Conservation (phyloP, 2,113 vertebrate species). For the Laticauda laticaudata region DNA sequence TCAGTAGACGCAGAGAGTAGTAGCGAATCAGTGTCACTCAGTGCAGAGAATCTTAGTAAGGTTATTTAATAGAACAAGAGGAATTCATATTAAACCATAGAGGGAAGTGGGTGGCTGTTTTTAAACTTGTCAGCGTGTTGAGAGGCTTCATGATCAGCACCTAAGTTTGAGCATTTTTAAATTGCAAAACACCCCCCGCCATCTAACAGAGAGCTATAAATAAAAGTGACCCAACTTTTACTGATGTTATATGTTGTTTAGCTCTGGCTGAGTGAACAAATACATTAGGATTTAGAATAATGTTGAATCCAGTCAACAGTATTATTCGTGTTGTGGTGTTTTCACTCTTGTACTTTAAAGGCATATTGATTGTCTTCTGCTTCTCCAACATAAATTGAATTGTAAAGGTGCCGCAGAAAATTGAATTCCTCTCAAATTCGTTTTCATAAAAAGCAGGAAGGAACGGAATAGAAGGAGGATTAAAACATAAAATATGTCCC, state of each 20-base stretch:
- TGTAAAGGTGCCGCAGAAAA: neutral
- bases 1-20: neutral
- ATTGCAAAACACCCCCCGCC: neutral
- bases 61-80: neutral
- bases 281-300: neutral
- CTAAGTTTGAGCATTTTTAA: neutral
- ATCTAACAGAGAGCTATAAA: neutral
- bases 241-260: neutral
- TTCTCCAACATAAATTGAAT: neutral
- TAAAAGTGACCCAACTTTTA: neutral
- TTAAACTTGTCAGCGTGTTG: neutral
- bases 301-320: neutral
- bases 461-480: neutral
- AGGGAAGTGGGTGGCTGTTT: neutral
- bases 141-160: neutral
- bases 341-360: neutral
- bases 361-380: neutral
- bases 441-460: neutral
- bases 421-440: neutral
- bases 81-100: neutral
- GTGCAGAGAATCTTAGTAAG: neutral
- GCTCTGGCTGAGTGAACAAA: neutral
- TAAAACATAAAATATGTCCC: neutral
- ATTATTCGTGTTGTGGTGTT: neutral
- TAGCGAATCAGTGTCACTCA: neutral